phyloP scores from a whole-genome alignment of 2,113 vertebrate species.

The Anarrhichthys ocellatus region DNA sequence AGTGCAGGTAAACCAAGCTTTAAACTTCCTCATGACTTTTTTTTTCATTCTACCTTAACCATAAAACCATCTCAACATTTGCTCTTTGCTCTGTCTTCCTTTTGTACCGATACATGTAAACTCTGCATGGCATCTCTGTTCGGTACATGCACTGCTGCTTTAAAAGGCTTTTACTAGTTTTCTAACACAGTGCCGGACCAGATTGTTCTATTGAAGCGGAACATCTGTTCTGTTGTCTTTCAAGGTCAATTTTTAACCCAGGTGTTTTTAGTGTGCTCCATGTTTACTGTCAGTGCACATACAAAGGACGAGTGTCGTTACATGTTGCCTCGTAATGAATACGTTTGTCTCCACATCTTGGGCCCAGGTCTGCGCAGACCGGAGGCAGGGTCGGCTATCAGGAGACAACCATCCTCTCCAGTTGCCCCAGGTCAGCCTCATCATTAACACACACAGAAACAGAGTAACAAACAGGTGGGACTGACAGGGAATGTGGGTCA shows the following conservation, averaged over 20 bases:
- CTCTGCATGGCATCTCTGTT: conserved; percentile 61
- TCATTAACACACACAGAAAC: conserved; percentile 31
- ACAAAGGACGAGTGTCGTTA: neutral
- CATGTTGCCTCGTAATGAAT: neutral
- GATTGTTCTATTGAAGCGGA: conserved; percentile 29
- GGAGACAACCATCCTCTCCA: conserved; percentile 76
- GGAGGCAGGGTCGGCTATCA: conserved; percentile 74
- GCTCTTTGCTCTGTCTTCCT: conserved; percentile 2
- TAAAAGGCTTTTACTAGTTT: conserved; percentile 21
- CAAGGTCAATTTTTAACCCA: neutral
- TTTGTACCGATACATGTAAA: conserved; percentile 20
- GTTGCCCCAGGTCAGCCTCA: conserved; percentile 80
- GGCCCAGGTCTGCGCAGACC: conserved; percentile 79
- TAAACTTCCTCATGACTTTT: conserved; percentile 35
- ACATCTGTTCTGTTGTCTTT: conserved; percentile 19
- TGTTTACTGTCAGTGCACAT: neutral
- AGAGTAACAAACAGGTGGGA: conserved; percentile 22
- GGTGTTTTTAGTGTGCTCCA: neutral
- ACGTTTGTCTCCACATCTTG: conserved; percentile 21
- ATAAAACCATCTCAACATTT: conserved; percentile 3
- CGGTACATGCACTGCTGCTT: conserved; percentile 58
- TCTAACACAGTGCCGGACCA: conserved; percentile 10
- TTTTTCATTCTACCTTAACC: conserved; percentile 4
- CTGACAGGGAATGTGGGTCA: conserved; percentile 52
- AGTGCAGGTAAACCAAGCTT: conserved; percentile 84